A percentile compares a stretch with the other conserved stretches of the same genome.
Conservation (phyloP, 2,888 invertebrate species). For the Tetranychus piercei region DNA sequence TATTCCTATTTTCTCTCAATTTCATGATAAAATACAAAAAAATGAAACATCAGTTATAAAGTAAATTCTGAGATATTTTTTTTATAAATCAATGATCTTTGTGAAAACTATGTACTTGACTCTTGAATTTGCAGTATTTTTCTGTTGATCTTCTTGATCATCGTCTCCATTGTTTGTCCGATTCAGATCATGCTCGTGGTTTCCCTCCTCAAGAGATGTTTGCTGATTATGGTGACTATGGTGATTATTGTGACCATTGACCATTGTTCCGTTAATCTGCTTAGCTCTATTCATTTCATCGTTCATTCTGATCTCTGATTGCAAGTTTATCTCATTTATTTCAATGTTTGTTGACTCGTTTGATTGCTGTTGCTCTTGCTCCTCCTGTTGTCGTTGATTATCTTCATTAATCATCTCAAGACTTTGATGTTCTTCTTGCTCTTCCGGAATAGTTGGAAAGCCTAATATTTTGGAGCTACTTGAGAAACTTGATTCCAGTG, state of each 20-base stretch:
- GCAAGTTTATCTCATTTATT: too few relatives aligned
- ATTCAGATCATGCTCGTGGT: not conserved
- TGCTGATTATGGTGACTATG: too few relatives aligned
- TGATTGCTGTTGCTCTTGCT: not conserved
- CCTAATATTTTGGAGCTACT: not conserved
- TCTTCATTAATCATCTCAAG: not conserved
- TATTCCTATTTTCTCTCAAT: too few relatives aligned
- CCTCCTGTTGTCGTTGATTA: not conserved
- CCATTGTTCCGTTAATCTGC: too few relatives aligned
- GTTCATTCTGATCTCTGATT: too few relatives aligned
- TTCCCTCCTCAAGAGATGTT: not conserved
- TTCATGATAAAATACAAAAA: not conserved
- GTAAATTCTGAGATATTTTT: not conserved
- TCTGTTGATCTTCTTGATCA: not conserved
- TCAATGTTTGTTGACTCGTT: too few relatives aligned
- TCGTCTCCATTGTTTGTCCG: not conserved
- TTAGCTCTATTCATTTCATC: too few relatives aligned
- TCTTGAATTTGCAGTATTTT: not conserved
- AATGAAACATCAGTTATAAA: not conserved
- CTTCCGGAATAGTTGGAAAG: not conserved
- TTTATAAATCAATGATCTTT: not conserved
- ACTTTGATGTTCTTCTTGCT: not conserved
- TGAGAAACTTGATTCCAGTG: not conserved
- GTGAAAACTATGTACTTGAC: constrained; percentile 1
- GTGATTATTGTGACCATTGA: too few relatives aligned